Evolutionary conservation across 2,113 vertebrate genomes (phyloP).

Genomic region (Puffinus mauretanicus): DNA sequence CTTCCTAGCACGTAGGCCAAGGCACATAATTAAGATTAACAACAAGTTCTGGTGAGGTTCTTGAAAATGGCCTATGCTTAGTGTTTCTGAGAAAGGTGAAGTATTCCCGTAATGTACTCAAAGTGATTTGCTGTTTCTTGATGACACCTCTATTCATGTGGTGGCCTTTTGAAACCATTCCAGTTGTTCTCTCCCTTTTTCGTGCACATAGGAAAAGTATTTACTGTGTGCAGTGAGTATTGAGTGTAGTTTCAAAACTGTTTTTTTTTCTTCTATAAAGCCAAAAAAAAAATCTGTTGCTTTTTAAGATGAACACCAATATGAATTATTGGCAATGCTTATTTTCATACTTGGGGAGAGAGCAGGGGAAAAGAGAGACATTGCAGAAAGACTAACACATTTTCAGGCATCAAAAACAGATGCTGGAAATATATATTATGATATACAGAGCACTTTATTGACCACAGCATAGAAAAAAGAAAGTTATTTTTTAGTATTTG

Average conservation of each 20-base stretch:
- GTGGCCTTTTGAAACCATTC: slow-evolving; percentile 36
- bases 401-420: background rate
- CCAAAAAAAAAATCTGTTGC: background rate
- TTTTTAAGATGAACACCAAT: background rate
- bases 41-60: background rate
- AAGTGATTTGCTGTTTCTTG: slow-evolving; percentile 37
- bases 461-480: background rate
- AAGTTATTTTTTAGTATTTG: background rate
- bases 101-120: background rate
- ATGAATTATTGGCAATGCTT: background rate
- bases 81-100: slow-evolving; percentile 46
- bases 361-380: background rate
- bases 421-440: background rate
- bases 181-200: background rate
- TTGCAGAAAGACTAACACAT: background rate
- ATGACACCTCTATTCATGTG: slow-evolving; percentile 16
- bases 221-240: background rate
- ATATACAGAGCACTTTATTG: background rate
- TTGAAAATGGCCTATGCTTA: background rate
- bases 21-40: slow-evolving; percentile 28
- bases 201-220: background rate
- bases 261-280: background rate
- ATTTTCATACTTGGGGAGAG: background rate
- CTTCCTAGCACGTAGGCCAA: background rate
- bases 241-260: background rate